Evolutionary conservation across 2,888 invertebrate species (phyloP).

Genomic region (Ophioninae sp.): DNA sequence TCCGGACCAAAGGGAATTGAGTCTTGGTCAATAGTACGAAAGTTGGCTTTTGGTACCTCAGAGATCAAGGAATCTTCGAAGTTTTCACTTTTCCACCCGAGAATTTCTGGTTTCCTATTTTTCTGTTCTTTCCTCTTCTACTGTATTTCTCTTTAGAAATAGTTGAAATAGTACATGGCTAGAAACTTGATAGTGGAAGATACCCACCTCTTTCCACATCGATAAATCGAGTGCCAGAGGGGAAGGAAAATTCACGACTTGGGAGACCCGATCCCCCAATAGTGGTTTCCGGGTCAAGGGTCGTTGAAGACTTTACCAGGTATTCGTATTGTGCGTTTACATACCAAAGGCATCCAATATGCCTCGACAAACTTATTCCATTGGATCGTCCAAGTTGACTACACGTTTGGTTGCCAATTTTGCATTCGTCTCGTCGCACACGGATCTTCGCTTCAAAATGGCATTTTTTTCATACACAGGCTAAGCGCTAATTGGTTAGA

Average conservation of each 20-base stretch:
- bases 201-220: not conserved
- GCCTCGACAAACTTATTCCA: not conserved
- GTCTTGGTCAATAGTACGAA: constrained; percentile 4
- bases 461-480: too few species aligned
- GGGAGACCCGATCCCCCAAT: not conserved
- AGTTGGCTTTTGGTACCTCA: not conserved
- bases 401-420: not conserved
- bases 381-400: not conserved
- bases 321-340: constrained; percentile 4
- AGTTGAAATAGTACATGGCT: not conserved
- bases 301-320: constrained; percentile 6
- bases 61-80: constrained; percentile 5
- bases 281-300: constrained; percentile 32
- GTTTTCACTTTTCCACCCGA: constrained; percentile 13
- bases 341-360: constrained; percentile 1
- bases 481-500: too few species aligned
- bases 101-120: not conserved
- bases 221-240: not conserved
- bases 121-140: not conserved
- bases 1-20: constrained; percentile 6
- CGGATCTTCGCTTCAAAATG: too few species aligned
- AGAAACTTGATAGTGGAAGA: not conserved
- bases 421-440: not conserved
- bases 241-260: constrained; percentile 8
- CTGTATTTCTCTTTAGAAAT: not conserved